Base-by-base conservation (phyloP, 2,797 vertebrate species). In the Silurus aristotelis region DNA sequence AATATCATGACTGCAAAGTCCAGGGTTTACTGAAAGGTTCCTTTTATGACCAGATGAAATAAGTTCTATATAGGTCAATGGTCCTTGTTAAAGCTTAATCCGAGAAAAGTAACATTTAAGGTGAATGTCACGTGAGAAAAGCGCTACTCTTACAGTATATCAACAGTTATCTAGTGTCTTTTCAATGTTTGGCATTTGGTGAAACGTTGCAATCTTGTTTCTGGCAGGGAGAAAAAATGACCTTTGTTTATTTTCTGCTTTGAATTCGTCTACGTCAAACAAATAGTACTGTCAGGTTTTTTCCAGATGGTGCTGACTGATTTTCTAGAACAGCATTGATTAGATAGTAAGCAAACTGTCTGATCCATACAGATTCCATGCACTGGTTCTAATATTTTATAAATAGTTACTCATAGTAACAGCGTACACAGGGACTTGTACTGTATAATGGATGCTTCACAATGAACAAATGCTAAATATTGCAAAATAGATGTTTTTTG, bases 141-240 rank as follows among this genome's bases (percentile, higher is more conserved):
- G 19, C 6, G 13, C 13, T 13, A 2, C 3, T 31, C 52, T 56
- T 72, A 27, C 15, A 38, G 70, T 25, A 63, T 64, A 72, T 61
- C 13, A 61, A 10, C 55, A 31, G 64, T 60, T 78, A 60, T 20
- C 25, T 56, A 27, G 15, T 27, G 48, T 55, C n/a, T 75, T 75
- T 75, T 75, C 27, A 55, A 25, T 15, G 48, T 75, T 58, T 76
- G 72, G 7, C 72, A 75, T 75, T 75, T 75, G 56, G 56, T 58
- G 25, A 76, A 58, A 22, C 27, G 52, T 73, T 73, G 13, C 55
- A 22, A 61, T 78, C 56, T 61, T 43, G 56, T 55, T 78, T 4
- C 55, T 43, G 56, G 19, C 52, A 58, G 15, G 56, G 73, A 2
- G 10, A 56, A 58, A 66, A 76, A 56, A 76, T 9, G 15, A 55